These are phyloP conservation scores for Ceratitis capitata DNA, from an alignment of 1,140 invertebrate genomes.

Conservation along the genomic window DNA sequence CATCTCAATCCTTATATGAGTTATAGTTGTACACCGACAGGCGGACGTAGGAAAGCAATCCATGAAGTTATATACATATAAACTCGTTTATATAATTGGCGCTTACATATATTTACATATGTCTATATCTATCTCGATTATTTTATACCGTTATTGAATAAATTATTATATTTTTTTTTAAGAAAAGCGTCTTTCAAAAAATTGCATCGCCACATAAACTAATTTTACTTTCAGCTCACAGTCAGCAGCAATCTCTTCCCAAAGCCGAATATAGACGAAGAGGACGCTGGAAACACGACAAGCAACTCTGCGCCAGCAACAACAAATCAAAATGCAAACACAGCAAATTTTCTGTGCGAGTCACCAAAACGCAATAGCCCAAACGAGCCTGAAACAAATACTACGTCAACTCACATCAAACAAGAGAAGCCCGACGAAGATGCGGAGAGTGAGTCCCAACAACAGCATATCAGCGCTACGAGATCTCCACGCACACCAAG, in stretches of 20 bases:
- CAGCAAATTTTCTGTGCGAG: too few species aligned
- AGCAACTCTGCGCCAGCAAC: not conserved
- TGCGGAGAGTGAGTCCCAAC: not conserved
- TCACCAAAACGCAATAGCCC: not conserved
- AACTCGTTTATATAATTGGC: too few species aligned
- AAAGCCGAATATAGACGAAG: constrained; percentile 50
- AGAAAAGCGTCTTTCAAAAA: too few species aligned
- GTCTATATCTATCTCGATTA: too few species aligned
- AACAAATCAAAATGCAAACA: not conserved
- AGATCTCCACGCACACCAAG: not conserved
- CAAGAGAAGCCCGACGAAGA: constrained; percentile 36
- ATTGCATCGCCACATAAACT: too few species aligned
- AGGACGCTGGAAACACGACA: not conserved
- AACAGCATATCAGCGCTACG: not conserved
- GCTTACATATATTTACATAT: too few species aligned
- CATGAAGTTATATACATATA: too few species aligned
- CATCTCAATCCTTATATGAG: too few species aligned
- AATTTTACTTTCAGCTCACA: constrained; percentile 50
- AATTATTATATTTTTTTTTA: too few species aligned
- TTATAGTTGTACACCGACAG: too few species aligned
- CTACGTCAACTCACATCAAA: constrained; percentile 5
- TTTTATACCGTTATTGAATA: too few species aligned
- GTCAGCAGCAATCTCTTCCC: constrained; percentile 60
- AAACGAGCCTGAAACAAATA: not conserved
- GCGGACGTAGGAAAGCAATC: too few species aligned